These are phyloP conservation scores for Homarus americanus DNA, from an alignment of 1,140 invertebrate genomes.

Conservation along the genomic window DNA sequence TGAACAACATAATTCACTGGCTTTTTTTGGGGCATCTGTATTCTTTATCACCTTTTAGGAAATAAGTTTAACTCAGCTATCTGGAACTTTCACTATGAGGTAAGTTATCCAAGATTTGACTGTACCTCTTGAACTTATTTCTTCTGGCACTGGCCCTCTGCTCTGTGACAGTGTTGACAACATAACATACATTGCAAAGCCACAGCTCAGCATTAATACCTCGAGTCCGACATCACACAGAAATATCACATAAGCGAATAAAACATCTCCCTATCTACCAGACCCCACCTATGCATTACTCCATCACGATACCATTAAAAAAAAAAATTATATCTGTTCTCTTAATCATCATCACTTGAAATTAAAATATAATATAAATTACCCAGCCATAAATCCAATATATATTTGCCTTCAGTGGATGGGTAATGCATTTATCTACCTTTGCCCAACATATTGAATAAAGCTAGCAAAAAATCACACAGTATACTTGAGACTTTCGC, in stretches of 20 bases:
- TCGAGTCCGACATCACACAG: conserved; percentile 55
- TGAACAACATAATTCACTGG: too few species aligned
- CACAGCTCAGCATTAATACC: conserved; percentile 55
- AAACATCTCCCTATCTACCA: conserved; percentile 23
- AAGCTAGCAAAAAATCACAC: conserved; percentile 6
- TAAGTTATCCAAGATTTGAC: not conserved
- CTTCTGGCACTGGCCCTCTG: conserved; percentile 12
- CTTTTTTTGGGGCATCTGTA: too few species aligned
- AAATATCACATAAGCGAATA: conserved; percentile 67
- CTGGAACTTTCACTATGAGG: not conserved
- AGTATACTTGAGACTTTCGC: conserved; percentile 37
- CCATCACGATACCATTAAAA: conserved; percentile 20
- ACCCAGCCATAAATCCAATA: not conserved
- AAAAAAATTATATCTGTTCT: not conserved
- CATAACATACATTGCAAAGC: conserved; percentile 19
- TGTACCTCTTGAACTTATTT: not conserved
- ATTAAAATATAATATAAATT: conserved; percentile 4
- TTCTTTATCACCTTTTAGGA: too few species aligned
- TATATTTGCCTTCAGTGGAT: not conserved
- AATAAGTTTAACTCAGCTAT: not conserved
- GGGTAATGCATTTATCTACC: conserved; percentile 6
- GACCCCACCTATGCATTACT: conserved; percentile 7
- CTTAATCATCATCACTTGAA: not conserved
- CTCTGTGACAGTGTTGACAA: conserved; percentile 1
- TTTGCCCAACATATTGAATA: not conserved